Evolutionary conservation across 2,797 vertebrate species (phyloP), one percentile per base, ranked within the genome.

Genomic region (Coccyzus lansbergi): DNA sequence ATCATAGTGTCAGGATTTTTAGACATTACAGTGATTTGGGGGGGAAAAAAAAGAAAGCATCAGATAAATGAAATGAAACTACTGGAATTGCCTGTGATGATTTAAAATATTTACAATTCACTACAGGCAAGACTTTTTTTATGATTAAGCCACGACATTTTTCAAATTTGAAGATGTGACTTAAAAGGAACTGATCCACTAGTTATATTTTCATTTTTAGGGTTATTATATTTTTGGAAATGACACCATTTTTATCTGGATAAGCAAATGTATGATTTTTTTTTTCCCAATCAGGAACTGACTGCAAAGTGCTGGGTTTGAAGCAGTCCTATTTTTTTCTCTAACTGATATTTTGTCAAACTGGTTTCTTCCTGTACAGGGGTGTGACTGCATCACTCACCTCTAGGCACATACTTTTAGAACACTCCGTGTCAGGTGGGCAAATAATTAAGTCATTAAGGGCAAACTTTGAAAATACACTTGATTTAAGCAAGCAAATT

Each of bases 91-190:
- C 59, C 62, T 83, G 28, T 67, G 15, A 52, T 33, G 10, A 76
- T 74, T 92, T 91, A 53, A 88, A 94, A 92, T 79, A 84, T 64
- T 94, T 95, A 51, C 24, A 72, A 36, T 51, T 70, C 26, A 68
- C 36, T 79, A 65, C 40, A 83, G 31, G 16, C 38, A 79, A 86
- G 10, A 5, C 0, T 75, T 90, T 75, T 90, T 87, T 78, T 63
- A 76, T 85, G 80, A 86, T 76, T 38, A 72, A 83, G 7, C 21
- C 42, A 40, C 48, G 72, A 42, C 4, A 44, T 86, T 67, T 83
- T 85, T 78, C 10, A 46, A 14, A 90, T 92, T 71, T 59, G 36
- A 83, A 87, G 22, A 46, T 56, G 19, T 56, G 15, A 56, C 42
- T 81, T 75, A 64, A 89, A 89, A 89, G 28, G 9, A 92, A 19